Base-by-base conservation (phyloP, 2,797 vertebrate genomes). In the Rhinogobio ventralis region DNA sequence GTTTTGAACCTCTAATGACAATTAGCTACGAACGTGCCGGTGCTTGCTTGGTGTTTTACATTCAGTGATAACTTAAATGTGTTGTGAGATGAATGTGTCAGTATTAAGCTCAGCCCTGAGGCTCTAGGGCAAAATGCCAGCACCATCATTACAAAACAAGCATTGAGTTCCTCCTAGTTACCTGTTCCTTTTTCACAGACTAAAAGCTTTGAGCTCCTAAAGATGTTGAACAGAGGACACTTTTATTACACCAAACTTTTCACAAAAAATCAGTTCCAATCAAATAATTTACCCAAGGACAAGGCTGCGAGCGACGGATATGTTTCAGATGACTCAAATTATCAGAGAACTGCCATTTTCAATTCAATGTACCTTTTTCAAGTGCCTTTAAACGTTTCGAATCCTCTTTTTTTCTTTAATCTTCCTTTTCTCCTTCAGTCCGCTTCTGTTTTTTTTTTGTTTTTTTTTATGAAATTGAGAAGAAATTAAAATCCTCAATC, bases 401-500 rank as follows among this genome's bases (percentile, higher is more conserved):
- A 45, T 76, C 71, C 25, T 81, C 82, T 78, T 72, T 76, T 86
- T 85, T 73, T 80, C 30, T 83, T 39, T 5, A 76, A 83, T 73
- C 42, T 81, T 85, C 79, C 84, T 82, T 66, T 85, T 53, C 14
- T 30, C 15, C n/a, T 74, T 81, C 62, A 81, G 62, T 84, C 72
- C 66, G 53, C 46, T 89, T 67, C 42, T 14, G 10, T 11, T 69
- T 68, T 36, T 7, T 36, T 36, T 36, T 36, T 36, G n/a, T 33
- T 85, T 67, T 86, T n/a, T 68, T 62, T 80, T 51, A 76, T 23
- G 80, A 86, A 89, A 83, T 77, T 25, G 67, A 87, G 85, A 76
- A 74, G 79, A 85, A 88, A 88, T 88, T 88, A 88, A 88, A 88
- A 86, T 84, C 81, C 74, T 89, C 89, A 87, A 89, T 89, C 88